Conservation (phyloP, 2,113 vertebrate species). For the Phalacrocorax aristotelis region DNA sequence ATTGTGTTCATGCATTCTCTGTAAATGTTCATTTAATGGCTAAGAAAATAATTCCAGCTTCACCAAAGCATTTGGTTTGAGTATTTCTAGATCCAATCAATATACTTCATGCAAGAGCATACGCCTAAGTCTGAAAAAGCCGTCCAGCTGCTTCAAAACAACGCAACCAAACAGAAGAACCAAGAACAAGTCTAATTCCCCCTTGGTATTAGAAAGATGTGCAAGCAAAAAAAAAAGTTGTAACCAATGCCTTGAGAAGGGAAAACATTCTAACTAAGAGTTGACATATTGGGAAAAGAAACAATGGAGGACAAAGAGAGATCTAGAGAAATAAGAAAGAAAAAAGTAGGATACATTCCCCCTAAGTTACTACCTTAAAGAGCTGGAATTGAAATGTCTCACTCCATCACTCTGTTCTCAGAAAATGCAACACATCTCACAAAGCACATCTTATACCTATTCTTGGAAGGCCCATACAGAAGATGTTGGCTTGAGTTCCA, state of each 20-base stretch:
- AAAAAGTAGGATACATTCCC: neutral
- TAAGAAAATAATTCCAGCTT: neutral
- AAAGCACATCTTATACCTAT: neutral
- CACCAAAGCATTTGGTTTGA: neutral
- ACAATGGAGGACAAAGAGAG: neutral
- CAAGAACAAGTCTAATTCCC: neutral
- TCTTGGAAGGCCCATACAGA: neutral
- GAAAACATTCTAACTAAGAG: neutral
- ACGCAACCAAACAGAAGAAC: neutral
- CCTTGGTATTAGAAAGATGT: neutral
- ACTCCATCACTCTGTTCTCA: neutral
- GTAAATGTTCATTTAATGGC: neutral
- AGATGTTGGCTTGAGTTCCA: neutral
- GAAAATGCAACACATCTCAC: neutral
- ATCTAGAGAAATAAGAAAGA: neutral
- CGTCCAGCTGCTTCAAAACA: neutral
- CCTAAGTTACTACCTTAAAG: neutral
- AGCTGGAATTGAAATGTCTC: neutral
- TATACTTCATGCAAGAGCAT: neutral
- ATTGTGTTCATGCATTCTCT: neutral
- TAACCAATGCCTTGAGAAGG: neutral
- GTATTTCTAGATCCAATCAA: neutral
- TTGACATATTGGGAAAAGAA: neutral
- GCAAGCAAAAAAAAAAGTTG: neutral
- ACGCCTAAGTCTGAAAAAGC: neutral